A percentile compares a stretch with the other conserved stretches of the same genome.
These are phyloP conservation scores for Epiblema foenella DNA, from an alignment of 2,888 invertebrate genomes.

Conservation along the genomic window DNA sequence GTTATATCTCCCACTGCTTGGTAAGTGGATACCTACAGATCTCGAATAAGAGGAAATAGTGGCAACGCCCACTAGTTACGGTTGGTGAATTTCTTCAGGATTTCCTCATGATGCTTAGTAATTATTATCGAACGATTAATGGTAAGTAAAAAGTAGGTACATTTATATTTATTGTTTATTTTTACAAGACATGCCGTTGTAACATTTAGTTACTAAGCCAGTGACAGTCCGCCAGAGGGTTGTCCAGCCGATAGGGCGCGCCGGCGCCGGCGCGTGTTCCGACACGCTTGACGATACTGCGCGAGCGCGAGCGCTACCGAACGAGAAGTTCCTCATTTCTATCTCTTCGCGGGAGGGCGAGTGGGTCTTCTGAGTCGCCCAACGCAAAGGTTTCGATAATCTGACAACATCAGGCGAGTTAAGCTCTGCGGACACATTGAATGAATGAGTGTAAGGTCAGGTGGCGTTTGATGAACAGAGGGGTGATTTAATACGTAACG, in stretches of 20 bases:
- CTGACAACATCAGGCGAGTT: conserved; percentile 51
- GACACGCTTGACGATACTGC: conserved; percentile 54
- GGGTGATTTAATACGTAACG: too few species aligned
- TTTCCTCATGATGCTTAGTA: too few species aligned
- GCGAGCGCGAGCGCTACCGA: conserved; percentile 59
- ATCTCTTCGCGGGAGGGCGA: conserved; percentile 73
- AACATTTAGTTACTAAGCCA: conserved; percentile 45
- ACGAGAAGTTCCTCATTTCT: conserved; percentile 72
- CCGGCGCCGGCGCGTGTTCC: conserved; percentile 15
- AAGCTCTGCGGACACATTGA: too few species aligned
- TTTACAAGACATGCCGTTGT: conserved; percentile 20
- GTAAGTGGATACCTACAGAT: too few species aligned
- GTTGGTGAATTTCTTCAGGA: too few species aligned
- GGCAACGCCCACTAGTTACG: too few species aligned
- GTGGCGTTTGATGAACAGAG: too few species aligned
- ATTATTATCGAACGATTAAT: background rate
- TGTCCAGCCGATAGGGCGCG: conserved; percentile 57
- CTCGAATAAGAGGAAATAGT: too few species aligned
- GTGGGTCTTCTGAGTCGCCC: conserved; percentile 74
- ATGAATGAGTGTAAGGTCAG: too few species aligned
- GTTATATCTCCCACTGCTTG: too few species aligned
- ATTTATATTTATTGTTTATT: conserved; percentile 16
- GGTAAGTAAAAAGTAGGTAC: background rate
- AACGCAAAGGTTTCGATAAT: conserved; percentile 75
- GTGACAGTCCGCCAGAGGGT: conserved; percentile 51